Percentiles rank a stretch among this genome's conserved stretches.
Evolutionary conservation across 2,113 vertebrate species (phyloP).

Genomic region (Apistogramma diplotaenia): DNA sequence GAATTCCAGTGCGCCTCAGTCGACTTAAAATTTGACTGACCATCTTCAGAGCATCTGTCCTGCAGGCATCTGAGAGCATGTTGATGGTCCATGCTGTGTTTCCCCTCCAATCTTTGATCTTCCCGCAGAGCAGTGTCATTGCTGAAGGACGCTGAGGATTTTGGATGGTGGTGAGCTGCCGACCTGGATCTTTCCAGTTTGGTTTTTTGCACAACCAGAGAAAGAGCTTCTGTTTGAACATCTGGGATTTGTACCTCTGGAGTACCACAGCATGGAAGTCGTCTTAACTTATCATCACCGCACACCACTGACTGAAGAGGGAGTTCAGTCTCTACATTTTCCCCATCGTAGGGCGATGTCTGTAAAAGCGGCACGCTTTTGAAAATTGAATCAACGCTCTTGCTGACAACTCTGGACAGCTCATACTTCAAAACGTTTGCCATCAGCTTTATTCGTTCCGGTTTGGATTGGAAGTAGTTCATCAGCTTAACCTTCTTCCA

Average conservation of each 20-base stretch:
- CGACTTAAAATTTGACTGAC: conserved; percentile 33
- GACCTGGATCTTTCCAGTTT: conserved; percentile 35
- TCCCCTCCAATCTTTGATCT: conserved; percentile 67
- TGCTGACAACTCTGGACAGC: conserved; percentile 78
- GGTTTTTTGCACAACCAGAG: conserved; percentile 69
- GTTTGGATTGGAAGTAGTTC: conserved; percentile 38
- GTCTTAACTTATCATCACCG: not conserved
- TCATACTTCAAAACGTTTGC: conserved; percentile 84
- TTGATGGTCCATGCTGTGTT: conserved; percentile 44
- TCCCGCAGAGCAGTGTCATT: conserved; percentile 47
- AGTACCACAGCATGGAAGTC: conserved; percentile 46
- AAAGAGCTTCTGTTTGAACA: conserved; percentile 69
- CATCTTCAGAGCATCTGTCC: conserved; percentile 30
- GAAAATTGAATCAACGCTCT: conserved; percentile 84
- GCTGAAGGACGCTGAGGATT: conserved; percentile 31
- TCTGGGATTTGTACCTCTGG: conserved; percentile 47
- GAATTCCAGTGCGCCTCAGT: conserved; percentile 65
- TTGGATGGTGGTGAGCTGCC: conserved; percentile 52
- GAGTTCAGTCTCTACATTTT: not conserved
- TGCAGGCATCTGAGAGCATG: conserved; percentile 24
- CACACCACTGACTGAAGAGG: not conserved
- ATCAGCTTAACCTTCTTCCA: conserved; percentile 42
- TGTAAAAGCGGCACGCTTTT: conserved; percentile 61
- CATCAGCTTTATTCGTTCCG: conserved; percentile 61
- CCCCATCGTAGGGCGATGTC: not conserved